Conservation (phyloP, 2,797 vertebrate genomes). For the Megaceryle alcyon region DNA sequence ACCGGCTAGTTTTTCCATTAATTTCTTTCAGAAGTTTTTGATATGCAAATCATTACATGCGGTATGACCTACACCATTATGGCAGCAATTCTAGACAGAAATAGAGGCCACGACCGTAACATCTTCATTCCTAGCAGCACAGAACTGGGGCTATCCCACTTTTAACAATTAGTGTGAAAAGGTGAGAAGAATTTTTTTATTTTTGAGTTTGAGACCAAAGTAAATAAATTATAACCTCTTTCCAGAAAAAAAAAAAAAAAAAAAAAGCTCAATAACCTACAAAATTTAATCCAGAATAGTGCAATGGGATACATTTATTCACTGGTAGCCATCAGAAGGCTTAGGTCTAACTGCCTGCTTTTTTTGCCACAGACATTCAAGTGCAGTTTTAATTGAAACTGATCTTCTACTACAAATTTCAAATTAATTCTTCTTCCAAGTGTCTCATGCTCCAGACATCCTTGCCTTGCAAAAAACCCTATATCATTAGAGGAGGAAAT, state of each 20-base stretch:
- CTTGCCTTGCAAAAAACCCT: constrained; percentile 80
- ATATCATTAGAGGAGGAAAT: constrained; percentile 87
- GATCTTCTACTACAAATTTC: constrained; percentile 88
- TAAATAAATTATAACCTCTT: not conserved
- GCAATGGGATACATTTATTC: constrained; percentile 38
- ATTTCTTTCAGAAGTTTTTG: constrained; percentile 39
- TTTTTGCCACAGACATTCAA: constrained; percentile 72
- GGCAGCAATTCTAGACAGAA: not conserved
- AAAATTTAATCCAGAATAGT: constrained; percentile 41
- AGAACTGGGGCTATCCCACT: not conserved
- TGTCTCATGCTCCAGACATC: constrained; percentile 83
- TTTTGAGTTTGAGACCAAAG: not conserved
- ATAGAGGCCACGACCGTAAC: not conserved
- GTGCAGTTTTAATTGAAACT: constrained; percentile 92
- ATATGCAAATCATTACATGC: constrained; percentile 37
- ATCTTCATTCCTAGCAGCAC: not conserved
- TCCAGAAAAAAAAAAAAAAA: constrained; percentile 25
- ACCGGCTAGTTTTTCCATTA: not conserved
- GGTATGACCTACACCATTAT: not conserved
- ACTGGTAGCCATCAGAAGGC: constrained; percentile 48
- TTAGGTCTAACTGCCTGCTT: constrained; percentile 54
- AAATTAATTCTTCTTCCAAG: constrained; percentile 92
- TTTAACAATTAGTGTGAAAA: not conserved
- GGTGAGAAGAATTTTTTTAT: not conserved
- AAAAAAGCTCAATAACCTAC: constrained; percentile 12